phyloP scores from a whole-genome alignment of 2,113 vertebrate species.

The Triplophysa siluroides region DNA sequence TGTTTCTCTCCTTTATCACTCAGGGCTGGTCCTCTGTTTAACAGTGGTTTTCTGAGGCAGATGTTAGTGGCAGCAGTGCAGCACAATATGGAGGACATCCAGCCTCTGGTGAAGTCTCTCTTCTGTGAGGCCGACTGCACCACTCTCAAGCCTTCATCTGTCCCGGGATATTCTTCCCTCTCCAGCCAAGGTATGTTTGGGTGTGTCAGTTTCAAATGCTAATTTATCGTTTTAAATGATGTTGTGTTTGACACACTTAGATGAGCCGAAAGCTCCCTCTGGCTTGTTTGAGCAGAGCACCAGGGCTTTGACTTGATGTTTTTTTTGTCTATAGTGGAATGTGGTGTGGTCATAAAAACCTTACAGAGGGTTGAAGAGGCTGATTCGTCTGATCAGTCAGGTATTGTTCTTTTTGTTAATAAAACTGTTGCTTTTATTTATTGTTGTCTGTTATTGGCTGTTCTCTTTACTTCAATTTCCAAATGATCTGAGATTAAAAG shows the following conservation, averaged over 20 bases:
- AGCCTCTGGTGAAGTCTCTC: constrained; percentile 87
- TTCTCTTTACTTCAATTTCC: background rate
- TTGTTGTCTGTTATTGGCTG: background rate
- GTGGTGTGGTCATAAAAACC: constrained; percentile 85
- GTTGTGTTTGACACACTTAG: background rate
- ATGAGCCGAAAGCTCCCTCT: background rate
- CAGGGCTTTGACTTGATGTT: background rate
- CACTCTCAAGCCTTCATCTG: constrained; percentile 77
- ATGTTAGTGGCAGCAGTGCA: constrained; percentile 87
- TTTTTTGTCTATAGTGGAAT: constrained; percentile 81
- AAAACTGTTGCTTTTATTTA: background rate
- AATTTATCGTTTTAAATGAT: background rate
- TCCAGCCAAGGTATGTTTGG: constrained; percentile 82
- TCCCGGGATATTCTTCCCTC: constrained; percentile 67
- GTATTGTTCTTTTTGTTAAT: constrained; percentile 52
- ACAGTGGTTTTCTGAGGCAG: constrained; percentile 88
- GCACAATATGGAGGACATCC: constrained; percentile 87
- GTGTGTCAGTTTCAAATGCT: background rate
- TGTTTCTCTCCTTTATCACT: background rate
- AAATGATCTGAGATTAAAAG: background rate
- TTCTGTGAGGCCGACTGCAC: constrained; percentile 93
- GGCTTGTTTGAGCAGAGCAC: background rate
- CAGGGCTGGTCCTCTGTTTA: constrained; percentile 91
- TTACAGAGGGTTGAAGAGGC: constrained; percentile 71
- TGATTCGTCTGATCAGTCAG: constrained; percentile 66